These are phyloP conservation scores for Rhea americana DNA, from an alignment of 2,113 vertebrate genomes.

Conservation along the genomic window DNA sequence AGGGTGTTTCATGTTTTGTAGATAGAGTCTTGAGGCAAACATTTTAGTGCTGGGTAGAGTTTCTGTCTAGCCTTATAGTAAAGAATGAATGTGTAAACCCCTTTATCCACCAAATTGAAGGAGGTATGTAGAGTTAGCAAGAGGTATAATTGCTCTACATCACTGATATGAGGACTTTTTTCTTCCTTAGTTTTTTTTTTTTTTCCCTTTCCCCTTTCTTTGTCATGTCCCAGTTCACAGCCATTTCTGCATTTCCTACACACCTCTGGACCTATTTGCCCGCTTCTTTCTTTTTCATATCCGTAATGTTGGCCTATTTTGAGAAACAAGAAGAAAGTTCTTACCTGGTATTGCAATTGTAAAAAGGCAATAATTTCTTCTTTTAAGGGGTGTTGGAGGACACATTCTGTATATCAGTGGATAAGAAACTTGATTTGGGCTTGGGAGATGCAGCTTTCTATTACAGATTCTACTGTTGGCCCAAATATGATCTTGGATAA, in stretches of 20 bases:
- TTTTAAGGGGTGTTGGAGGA: not conserved
- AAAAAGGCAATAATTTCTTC: not conserved
- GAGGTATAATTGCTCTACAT: not conserved
- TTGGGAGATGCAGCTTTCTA: not conserved
- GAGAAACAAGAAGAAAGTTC: not conserved
- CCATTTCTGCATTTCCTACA: fast-evolving
- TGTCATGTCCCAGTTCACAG: not conserved
- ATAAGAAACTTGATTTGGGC: not conserved
- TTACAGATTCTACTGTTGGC: not conserved
- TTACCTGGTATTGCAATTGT: not conserved
- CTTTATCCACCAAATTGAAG: not conserved
- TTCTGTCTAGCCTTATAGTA: not conserved
- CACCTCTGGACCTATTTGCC: not conserved
- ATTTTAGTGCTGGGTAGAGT: not conserved
- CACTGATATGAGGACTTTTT: not conserved
- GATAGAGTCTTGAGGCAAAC: not conserved
- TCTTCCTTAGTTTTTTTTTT: not conserved
- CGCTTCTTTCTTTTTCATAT: not conserved
- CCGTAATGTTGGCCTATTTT: not conserved
- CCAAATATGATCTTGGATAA: not conserved
- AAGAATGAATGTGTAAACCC: not conserved
- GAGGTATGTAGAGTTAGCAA: not conserved
- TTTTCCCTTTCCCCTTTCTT: not conserved
- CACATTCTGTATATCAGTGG: not conserved
- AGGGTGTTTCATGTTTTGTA: not conserved